Base-by-base conservation (phyloP, 2,797 vertebrate species). In the Anolis apletophallus region DNA sequence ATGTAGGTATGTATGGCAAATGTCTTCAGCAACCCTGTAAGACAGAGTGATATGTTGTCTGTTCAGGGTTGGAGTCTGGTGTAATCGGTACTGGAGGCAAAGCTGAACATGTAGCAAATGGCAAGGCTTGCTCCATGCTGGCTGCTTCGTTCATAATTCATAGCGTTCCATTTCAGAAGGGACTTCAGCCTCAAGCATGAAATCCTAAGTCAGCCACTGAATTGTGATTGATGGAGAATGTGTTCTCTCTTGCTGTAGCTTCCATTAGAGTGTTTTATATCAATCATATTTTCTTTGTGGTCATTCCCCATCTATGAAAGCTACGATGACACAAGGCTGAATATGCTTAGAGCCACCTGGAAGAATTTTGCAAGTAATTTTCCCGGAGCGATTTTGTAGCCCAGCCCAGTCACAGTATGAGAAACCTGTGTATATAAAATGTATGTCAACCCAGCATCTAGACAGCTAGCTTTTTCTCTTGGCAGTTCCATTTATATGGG, bases 111-210 rank as follows among this genome's bases (percentile, higher is more conserved):
- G 40, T 57, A 10, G 84, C 1, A 29, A 75, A 50, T 71, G 72
- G 57, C 85, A 52, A 13, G 68, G 82, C 46, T 34, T 69, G 26
- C 3, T 46, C 40, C 57, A 50, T 74, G 29, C 16, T 54, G 64
- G 3, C 29, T 11, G 32, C 54, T 73, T 80, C 64, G 21, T 52
- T 80, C 55, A 73, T 85, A 73, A 61, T 40, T 89, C 36, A 10
- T 80, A 57, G 78, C 83, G 84, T 75, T 2, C 78, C 86, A 89
- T 59, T 17, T 7, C 16, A 64, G 81, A 85, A 82, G 87, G 84
- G 4, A 64, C 72, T 72, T 82, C 79, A 2, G 19, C 76, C 93
- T 87, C 76, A 87, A 59, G 81, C 64, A 74, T 92, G 88, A 91
- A 83, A 79, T 55, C 57, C 79, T 78, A 90, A 86, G 88, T 84